Conservation (phyloP, 1,140 invertebrate species). For the Cepaea nemoralis region DNA sequence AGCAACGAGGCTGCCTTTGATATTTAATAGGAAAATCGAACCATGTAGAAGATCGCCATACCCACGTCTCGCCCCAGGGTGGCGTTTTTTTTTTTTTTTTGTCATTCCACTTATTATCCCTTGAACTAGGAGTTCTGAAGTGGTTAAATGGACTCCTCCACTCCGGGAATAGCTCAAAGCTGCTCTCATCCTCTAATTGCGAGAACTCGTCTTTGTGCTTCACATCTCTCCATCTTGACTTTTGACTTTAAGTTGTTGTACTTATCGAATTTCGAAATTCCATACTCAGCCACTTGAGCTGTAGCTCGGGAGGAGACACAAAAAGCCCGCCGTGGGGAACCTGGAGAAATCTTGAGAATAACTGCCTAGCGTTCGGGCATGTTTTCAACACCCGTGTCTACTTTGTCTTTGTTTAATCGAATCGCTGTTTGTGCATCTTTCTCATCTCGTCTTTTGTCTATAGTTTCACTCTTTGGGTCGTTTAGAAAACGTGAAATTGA, state of each 20-base stretch:
- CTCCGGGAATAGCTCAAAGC: constrained; percentile 12
- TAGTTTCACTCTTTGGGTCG: no score
- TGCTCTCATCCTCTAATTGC: neutral
- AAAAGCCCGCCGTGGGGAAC: neutral
- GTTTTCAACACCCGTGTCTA: neutral
- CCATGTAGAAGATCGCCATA: neutral
- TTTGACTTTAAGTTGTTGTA: constrained; percentile 6
- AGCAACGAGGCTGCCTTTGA: neutral
- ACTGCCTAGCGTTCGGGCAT: neutral
- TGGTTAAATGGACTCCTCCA: constrained; percentile 13
- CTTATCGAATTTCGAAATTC: constrained; percentile 16
- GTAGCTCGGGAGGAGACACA: neutral
- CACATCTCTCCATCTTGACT: constrained; percentile 3
- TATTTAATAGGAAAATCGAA: constrained; percentile 14
- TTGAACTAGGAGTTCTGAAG: neutral
- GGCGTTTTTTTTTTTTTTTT: neutral
- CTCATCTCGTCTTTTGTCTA: no score
- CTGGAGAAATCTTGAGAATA: neutral
- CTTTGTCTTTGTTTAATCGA: neutral
- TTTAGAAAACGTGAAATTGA: no score
- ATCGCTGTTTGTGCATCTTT: neutral
- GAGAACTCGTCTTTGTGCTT: neutral
- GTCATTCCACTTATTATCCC: neutral
- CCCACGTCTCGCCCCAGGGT: neutral
- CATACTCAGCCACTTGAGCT: neutral